Evolutionary conservation across 2,888 invertebrate species (phyloP).

Genomic region (Corythucha ciliata): DNA sequence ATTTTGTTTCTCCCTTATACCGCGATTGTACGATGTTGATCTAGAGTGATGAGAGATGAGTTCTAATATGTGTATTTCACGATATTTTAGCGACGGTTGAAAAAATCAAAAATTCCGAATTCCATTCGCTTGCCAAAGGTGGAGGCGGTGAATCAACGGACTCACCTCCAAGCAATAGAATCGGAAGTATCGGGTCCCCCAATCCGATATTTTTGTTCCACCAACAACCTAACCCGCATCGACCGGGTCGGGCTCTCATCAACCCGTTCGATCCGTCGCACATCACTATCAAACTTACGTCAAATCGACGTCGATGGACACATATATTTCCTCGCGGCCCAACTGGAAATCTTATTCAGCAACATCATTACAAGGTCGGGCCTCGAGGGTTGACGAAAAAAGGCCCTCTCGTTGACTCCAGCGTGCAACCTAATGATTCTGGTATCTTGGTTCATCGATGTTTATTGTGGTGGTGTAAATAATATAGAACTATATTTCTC

Average conservation of each 20-base stretch:
- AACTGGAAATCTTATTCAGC: constrained; percentile 81
- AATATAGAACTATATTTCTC: too few species aligned
- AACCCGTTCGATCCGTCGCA: constrained; percentile 98
- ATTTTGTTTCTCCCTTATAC: background rate
- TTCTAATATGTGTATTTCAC: too few species aligned
- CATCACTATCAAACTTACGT: constrained; percentile 90
- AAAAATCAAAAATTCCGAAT: background rate
- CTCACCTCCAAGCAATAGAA: constrained; percentile 23
- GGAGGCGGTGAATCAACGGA: constrained; percentile 25
- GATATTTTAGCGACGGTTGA: too few species aligned
- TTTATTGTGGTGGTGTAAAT: too few species aligned
- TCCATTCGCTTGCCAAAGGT: too few species aligned
- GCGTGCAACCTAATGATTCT: too few species aligned
- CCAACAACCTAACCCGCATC: constrained; percentile 39
- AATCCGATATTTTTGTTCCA: constrained; percentile 31
- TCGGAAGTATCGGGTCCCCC: constrained; percentile 49
- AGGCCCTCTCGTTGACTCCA: too few species aligned
- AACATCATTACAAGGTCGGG: constrained; percentile 84
- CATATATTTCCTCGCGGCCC: constrained; percentile 81
- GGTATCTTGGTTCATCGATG: too few species aligned
- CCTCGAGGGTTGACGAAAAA: too few species aligned
- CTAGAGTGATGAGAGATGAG: too few species aligned
- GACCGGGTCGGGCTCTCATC: constrained; percentile 78
- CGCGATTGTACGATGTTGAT: background rate
- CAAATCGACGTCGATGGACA: constrained; percentile 92